Evolutionary conservation across 2,113 vertebrate species (phyloP), one percentile per base, ranked within the genome.

Genomic region (Phocoena sinus): DNA sequence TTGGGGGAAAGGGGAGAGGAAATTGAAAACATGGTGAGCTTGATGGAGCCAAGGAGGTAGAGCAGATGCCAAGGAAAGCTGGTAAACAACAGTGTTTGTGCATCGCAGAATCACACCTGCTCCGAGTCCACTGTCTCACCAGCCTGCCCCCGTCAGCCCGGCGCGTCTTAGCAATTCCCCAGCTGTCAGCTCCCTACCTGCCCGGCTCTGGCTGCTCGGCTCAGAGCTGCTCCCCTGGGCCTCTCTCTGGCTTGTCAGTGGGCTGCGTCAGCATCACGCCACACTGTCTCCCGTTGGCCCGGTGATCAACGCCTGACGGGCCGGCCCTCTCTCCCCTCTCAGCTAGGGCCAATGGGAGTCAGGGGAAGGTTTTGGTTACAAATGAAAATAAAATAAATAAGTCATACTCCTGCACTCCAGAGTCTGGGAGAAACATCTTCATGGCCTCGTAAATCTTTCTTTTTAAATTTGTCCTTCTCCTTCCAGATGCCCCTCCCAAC

Each of bases 211-310:
- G 95, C 94, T 91, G 90, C 86, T 90, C 53, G 2, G 92, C 94
- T 91, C 83, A 2, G 68, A 87, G 97, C 92, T 36, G 77, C 91
- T 98, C 97, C 97, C 96, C 83, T 84, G 97, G 97, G 98, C 89
- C 80, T 93, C 89, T 44, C 26, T 14, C 93, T 80, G 90, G 97
- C 97, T 93, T 87, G 94, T 95, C 96, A 96, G 97, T 94, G 95
- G 97, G 91, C 98, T 85, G 97, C 97, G 97, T 98, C 97, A 97
- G 97, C 96, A 97, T 98, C 98, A 97, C 97, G 93, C 97, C 97
- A 98, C 94, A 65, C 95, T 89, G 97, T 96, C 95, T 97, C 94
- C 92, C n/a, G 97, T 96, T 97, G 97, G 97, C 97, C 97, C 67
- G 13, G 92, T 56, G 96, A 97, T 95, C 97, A 96, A 90, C 95